Base-by-base conservation (phyloP, 2,888 invertebrate species). In the Quadroppia sp. region DNA sequence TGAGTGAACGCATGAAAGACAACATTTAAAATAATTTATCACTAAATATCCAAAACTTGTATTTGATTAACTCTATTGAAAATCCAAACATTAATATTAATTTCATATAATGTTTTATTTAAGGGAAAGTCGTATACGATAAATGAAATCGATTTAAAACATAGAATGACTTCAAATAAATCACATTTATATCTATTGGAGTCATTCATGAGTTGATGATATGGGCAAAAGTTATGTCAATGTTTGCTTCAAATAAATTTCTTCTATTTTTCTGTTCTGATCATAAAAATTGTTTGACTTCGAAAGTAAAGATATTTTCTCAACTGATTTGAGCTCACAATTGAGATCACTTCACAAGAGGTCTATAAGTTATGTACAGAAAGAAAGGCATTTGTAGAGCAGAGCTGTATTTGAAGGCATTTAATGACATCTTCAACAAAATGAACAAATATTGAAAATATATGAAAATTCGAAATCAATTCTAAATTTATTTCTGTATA, bases 161-260 rank as follows among this genome's bases (percentile, higher is more conserved):
- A 59, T 30, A 59, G 59, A 59, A 17, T 28, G 30, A 59, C 30
- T 32, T 17, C 2, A 32, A 30, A 59, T 28, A 30, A 17, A 59
- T 28, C 17, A 28, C 59, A 32, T 32, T 59, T 59, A 13, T 7
- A 32, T 59, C n/a, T 30, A 32, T 59, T 59, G 28, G 2, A 59
- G 17, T 17, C 32, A 25, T 30, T 30, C 30, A 30, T n/a, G 59
- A 30, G 59, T 30, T 30, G 59, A 2, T 59, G 25, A 28, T 7
- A 59, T 32, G 59, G 28, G 59, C 15, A 59, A 59, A 59, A 30
- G 70, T 70, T 42, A 70, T 42, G 42, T 42, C 42, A 48, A 70
- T 70, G 48, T 70, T 70, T 70, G 28, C 28, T 30, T 70, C 42
- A 42, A 42, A 70, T 67, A 42, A 20, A 40, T 20, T 42, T 36